Evolutionary conservation across 1,140 invertebrate genomes (phyloP).

Genomic region (honey bee (Apis mellifera)): DNA sequence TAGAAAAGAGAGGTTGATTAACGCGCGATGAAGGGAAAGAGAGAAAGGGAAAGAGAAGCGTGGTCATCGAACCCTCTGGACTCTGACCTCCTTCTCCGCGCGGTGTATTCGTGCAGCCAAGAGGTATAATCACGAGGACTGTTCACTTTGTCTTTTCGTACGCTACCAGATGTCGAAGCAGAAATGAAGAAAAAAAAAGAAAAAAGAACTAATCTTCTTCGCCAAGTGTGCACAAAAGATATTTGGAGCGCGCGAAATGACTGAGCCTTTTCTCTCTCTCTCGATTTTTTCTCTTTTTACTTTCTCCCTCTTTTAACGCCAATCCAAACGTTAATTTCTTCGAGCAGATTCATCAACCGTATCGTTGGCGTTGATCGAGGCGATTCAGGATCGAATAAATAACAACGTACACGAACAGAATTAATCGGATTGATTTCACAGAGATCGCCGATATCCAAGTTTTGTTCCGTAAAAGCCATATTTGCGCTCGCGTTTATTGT

Average conservation of each 20-base stretch:
- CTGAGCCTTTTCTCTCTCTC: not conserved
- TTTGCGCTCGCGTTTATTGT: conserved; percentile 39
- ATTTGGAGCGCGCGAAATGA: not conserved
- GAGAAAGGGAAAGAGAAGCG: not conserved
- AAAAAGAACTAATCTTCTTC: conserved; percentile 10
- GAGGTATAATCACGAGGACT: conserved; percentile 29
- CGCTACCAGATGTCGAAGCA: not conserved
- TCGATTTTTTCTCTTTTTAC: no score
- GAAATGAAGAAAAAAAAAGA: not conserved
- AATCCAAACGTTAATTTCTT: no score
- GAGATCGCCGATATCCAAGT: not conserved
- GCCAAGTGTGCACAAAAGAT: conserved; percentile 13
- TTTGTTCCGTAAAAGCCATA: conserved; percentile 25
- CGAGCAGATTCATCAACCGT: no score
- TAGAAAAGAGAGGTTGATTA: no score
- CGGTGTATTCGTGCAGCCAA: conserved; percentile 9
- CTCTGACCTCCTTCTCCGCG: conserved; percentile 36
- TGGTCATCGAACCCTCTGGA: conserved; percentile 40
- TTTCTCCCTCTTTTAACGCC: not conserved
- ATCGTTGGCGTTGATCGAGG: not conserved
- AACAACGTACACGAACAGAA: not conserved
- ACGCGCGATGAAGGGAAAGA: no score
- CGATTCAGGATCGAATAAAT: not conserved
- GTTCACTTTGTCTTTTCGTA: conserved; percentile 13
- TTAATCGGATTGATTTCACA: not conserved